Conservation (phyloP, 1,140 invertebrate genomes). For the Lamellibrachia luymesi region DNA sequence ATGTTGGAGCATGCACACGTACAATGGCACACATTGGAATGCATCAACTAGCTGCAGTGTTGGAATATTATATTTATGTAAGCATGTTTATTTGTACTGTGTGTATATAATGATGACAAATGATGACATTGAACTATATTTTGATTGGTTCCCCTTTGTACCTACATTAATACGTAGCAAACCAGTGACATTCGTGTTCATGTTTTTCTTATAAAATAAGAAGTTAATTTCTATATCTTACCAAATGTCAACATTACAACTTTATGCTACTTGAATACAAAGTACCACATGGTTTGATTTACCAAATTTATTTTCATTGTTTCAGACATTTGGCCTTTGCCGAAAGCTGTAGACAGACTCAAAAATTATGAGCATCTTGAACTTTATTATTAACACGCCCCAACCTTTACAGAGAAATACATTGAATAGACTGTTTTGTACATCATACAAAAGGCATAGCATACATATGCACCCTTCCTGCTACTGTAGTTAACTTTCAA, state of each 20-base stretch:
- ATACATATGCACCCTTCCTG: not conserved
- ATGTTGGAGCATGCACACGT: not conserved
- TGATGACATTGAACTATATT: not conserved
- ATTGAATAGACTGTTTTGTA: not conserved
- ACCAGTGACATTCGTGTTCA: not conserved
- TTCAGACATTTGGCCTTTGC: not conserved
- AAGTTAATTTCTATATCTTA: not conserved
- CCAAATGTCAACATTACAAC: not conserved
- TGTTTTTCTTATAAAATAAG: not conserved
- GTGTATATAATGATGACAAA: not conserved
- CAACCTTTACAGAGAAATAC: not conserved
- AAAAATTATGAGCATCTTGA: not conserved
- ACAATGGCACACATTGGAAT: not conserved
- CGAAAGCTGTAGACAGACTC: not conserved
- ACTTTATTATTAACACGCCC: not conserved
- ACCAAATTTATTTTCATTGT: not conserved
- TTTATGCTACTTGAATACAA: not conserved
- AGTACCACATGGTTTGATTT: not conserved
- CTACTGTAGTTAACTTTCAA: not conserved
- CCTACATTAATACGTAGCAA: conserved; percentile 1
- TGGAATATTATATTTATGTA: conserved; percentile 2
- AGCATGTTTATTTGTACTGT: not conserved
- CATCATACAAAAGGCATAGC: not conserved
- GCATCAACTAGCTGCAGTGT: not conserved
- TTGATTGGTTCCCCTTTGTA: conserved; percentile 1